Evolutionary conservation across 2,888 invertebrate genomes (phyloP).

Genomic region (Drosophila siamana): DNA sequence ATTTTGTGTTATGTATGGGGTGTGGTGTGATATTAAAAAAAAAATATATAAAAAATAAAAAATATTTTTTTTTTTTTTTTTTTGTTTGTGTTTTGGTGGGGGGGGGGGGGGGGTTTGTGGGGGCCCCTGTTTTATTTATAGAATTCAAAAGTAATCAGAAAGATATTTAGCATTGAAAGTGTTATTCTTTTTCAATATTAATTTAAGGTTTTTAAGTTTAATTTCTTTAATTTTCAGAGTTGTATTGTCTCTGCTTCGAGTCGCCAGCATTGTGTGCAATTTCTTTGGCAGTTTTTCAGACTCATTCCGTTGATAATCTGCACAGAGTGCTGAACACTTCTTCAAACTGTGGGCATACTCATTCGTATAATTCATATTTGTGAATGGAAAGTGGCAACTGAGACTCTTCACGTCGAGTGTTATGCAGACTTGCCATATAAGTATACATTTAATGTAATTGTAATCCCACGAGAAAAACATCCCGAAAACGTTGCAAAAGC

Average conservation of each 20-base stretch:
- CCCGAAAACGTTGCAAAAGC: slow-evolving; percentile 5
- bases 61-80: too few species aligned
- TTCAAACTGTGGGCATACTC: slow-evolving; percentile 35
- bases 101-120: too few species aligned
- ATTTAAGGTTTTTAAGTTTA: too few species aligned
- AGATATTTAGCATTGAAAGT: too few species aligned
- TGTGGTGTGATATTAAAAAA: too few species aligned
- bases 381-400: slow-evolving; percentile 21
- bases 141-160: too few species aligned
- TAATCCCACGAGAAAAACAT: slow-evolving; percentile 51
- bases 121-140: too few species aligned
- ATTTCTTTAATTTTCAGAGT: too few species aligned
- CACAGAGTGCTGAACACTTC: not conserved
- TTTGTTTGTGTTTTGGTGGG: too few species aligned
- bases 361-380: slow-evolving; percentile 23
- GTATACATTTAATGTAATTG: slow-evolving; percentile 43
- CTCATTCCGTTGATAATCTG: slow-evolving; percentile 3
- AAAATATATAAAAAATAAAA: too few species aligned
- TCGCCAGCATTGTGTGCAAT: not conserved
- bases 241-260: not conserved
- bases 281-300: not conserved
- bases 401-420: slow-evolving; percentile 19
- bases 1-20: too few species aligned
- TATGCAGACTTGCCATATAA: slow-evolving; percentile 12
- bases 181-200: too few species aligned